Percentiles rank a stretch among this genome's conserved stretches.
These are phyloP conservation scores for Papilio machaon DNA, from an alignment of 1,140 invertebrate species.

Conservation along the genomic window DNA sequence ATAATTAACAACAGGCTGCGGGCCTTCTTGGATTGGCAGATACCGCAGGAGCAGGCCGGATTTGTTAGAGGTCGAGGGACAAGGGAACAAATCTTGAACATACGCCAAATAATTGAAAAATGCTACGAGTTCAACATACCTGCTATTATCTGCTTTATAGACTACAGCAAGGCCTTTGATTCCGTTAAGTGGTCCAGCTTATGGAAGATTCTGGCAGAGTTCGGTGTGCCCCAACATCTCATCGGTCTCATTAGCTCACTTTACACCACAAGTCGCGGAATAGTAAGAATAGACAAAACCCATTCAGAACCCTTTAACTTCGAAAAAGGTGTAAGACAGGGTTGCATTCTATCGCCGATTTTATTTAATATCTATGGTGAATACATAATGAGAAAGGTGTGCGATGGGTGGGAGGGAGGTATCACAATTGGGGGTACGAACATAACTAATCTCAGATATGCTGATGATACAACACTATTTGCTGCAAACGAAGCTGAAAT, in stretches of 20 bases:
- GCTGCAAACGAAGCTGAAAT: too few species aligned
- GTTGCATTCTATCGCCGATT: constrained; percentile 33
- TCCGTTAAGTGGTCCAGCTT: constrained; percentile 39
- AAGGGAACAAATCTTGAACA: constrained; percentile 40
- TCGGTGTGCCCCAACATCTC: constrained; percentile 35
- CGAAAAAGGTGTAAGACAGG: constrained; percentile 44
- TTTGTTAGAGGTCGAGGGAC: background rate
- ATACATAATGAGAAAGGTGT: constrained; percentile 3
- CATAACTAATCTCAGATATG: background rate
- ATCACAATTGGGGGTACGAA: background rate
- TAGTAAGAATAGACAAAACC: constrained; percentile 28
- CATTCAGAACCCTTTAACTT: constrained; percentile 30
- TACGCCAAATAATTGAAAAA: constrained; percentile 37
- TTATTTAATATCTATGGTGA: constrained; percentile 35
- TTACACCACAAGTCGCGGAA: constrained; percentile 19
- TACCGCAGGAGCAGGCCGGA: constrained; percentile 36
- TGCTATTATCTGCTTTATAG: constrained; percentile 38
- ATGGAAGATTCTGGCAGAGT: constrained; percentile 37
- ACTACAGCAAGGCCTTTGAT: constrained; percentile 45
- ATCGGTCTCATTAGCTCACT: constrained; percentile 28
- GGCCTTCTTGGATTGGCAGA: constrained; percentile 19
- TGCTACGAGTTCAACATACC: constrained; percentile 37
- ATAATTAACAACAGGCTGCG: background rate
- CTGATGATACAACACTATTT: too few species aligned
- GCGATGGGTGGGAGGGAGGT: constrained; percentile 2